phyloP scores from a whole-genome alignment of 2,888 invertebrate species.

The Salticus scenicus region DNA sequence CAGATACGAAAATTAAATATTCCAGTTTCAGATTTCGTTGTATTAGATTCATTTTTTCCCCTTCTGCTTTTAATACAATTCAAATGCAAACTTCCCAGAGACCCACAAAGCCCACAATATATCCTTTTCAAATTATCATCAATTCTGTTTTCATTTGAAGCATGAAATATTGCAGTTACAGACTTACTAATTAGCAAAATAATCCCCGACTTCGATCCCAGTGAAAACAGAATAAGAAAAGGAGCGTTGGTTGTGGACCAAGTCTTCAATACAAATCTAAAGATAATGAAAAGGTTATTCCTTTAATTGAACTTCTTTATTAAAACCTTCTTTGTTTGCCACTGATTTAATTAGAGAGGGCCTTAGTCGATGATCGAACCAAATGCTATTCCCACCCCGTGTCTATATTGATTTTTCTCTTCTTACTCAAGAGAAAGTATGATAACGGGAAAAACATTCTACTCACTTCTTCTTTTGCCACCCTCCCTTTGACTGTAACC shows the following conservation, averaged over 20 bases:
- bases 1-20: neutral
- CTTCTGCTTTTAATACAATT: neutral
- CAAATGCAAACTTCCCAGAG: neutral
- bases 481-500: neutral
- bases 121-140: neutral
- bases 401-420: neutral
- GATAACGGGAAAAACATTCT: constrained; percentile 6
- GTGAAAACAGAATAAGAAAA: constrained; percentile 4
- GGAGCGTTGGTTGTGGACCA: neutral
- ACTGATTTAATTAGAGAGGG: constrained; percentile 8
- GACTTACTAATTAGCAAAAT: constrained; percentile 3
- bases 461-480: neutral
- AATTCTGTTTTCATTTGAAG: neutral
- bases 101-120: neutral
- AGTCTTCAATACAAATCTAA: constrained; percentile 12
- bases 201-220: neutral
- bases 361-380: neutral
- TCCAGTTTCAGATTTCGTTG: neutral
- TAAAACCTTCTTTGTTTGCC: constrained; percentile 9
- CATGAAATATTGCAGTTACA: constrained; percentile 6
- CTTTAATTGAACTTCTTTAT: constrained; percentile 15
- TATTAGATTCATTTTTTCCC: neutral
- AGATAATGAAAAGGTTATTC: constrained; percentile 19
- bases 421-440: neutral
- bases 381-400: neutral